Evolutionary conservation across 2,888 invertebrate genomes (phyloP).

Genomic region (Acanthosepion pharaonis): DNA sequence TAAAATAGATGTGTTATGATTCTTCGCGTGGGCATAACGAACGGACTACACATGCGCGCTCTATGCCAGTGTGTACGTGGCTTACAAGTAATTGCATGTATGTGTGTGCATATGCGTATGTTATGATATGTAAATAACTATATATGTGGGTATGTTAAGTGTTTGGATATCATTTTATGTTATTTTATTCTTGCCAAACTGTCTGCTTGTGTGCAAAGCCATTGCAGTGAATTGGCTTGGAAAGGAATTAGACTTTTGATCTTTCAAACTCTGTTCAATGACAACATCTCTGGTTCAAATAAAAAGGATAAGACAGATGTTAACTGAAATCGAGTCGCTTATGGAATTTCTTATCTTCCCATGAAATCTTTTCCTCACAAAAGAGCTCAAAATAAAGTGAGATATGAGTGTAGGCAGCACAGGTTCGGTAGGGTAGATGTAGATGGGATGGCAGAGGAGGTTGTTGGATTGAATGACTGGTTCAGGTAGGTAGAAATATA

Average conservation of each 20-base stretch:
- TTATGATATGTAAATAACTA: too few species aligned
- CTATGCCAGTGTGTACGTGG: too few species aligned
- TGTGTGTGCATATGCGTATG: neutral
- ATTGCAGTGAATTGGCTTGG: neutral
- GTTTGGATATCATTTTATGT: neutral
- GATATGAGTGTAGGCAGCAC: neutral
- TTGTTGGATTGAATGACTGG: too few species aligned
- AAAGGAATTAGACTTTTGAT: conserved; percentile 21
- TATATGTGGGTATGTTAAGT: neutral
- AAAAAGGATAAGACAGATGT: neutral
- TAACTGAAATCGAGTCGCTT: conserved; percentile 4
- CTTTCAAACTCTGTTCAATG: neutral
- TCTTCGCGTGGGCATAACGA: too few species aligned
- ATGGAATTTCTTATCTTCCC: neutral
- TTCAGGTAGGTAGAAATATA: neutral
- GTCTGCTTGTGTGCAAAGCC: neutral
- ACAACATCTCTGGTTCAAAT: neutral
- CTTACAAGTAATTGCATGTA: neutral
- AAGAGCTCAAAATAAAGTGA: neutral
- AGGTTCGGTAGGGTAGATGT: neutral
- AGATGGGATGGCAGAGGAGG: neutral
- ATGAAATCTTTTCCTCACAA: neutral
- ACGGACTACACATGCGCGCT: too few species aligned
- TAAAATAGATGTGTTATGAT: too few species aligned
- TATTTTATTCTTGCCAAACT: neutral